These are phyloP conservation scores for Physella acuta DNA, from an alignment of 1,140 invertebrate genomes.

Conservation along the genomic window DNA sequence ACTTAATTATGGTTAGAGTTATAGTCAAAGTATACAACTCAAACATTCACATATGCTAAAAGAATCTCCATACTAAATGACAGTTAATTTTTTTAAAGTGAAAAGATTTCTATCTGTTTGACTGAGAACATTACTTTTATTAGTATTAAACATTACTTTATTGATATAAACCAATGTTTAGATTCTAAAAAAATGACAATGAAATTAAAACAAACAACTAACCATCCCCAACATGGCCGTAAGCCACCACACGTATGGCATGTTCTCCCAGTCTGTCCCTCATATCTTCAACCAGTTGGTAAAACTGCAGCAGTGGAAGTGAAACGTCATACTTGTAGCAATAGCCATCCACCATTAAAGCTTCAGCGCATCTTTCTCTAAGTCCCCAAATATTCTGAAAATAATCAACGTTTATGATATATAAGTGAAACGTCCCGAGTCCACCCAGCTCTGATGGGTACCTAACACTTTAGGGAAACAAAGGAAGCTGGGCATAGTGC, in stretches of 20 bases:
- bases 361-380: slow-evolving; percentile 81
- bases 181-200: background rate
- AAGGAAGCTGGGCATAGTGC: too few species aligned
- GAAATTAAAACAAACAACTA: slow-evolving; percentile 28
- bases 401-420: slow-evolving; percentile 30
- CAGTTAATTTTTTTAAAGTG: too few species aligned
- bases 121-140: too few species aligned
- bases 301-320: slow-evolving; percentile 80
- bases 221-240: slow-evolving; percentile 84
- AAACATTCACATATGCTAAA: too few species aligned
- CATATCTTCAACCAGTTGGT: slow-evolving; percentile 77
- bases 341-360: slow-evolving; percentile 80
- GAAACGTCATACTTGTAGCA: slow-evolving; percentile 96
- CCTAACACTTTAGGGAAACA: too few species aligned
- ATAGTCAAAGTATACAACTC: too few species aligned
- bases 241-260: slow-evolving; percentile 74
- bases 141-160: too few species aligned
- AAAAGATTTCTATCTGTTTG: too few species aligned
- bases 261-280: slow-evolving; percentile 62
- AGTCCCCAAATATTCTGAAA: slow-evolving; percentile 78
- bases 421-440: too few species aligned
- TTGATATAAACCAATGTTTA: background rate
- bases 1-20: too few species aligned
- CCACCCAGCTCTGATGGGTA: too few species aligned
- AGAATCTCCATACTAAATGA: too few species aligned